Percentiles rank a stretch among this genome's conserved stretches.
Evolutionary conservation across 2,797 vertebrate species (phyloP).

Genomic region (Myotis pilosus): DNA sequence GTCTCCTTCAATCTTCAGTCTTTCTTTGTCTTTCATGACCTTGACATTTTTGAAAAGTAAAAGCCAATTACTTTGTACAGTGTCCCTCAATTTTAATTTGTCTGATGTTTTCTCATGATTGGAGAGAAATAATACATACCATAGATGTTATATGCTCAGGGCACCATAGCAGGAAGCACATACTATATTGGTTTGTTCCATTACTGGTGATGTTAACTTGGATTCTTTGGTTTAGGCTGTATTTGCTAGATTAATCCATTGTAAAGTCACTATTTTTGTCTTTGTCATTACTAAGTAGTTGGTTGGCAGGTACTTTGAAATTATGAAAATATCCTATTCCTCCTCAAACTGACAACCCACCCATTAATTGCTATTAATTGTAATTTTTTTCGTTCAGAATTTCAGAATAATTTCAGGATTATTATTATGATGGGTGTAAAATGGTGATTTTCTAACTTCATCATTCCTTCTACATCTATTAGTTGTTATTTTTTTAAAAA

Average conservation of each 20-base stretch:
- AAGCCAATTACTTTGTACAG: neutral
- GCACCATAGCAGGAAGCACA: neutral
- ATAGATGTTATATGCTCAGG: neutral
- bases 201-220: neutral
- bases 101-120: neutral
- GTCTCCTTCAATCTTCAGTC: neutral
- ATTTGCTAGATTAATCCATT: neutral
- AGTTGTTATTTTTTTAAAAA: neutral
- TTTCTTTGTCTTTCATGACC: neutral
- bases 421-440: neutral
- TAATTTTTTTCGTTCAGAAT: neutral
- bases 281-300: conserved; percentile 12
- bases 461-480: neutral
- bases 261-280: neutral
- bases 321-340: neutral
- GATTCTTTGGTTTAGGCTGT: neutral
- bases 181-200: neutral
- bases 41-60: neutral
- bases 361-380: neutral
- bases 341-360: neutral
- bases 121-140: neutral
- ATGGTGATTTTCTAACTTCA: neutral
- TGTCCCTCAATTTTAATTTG: neutral
- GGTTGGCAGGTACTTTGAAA: neutral
- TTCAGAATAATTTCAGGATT: neutral